phyloP scores from a whole-genome alignment of 2,888 invertebrate genomes.

The Pinctada fucata region DNA sequence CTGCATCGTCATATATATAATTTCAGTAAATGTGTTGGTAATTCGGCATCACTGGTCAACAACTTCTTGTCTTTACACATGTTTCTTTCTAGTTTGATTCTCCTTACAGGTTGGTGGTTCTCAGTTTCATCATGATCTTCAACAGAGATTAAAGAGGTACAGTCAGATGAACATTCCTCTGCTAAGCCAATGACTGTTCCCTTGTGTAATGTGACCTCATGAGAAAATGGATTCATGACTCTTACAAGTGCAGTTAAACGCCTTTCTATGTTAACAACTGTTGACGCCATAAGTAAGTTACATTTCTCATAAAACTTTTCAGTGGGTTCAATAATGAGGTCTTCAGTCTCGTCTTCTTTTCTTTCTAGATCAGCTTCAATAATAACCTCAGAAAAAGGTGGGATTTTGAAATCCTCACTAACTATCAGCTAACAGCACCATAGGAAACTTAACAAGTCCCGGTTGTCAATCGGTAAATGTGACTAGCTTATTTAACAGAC shows the following conservation, averaged over 20 bases:
- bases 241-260: slow-evolving; percentile 36
- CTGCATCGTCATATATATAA: background rate
- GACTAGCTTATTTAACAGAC: too few relatives aligned
- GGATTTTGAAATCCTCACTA: slow-evolving; percentile 32
- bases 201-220: background rate
- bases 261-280: slow-evolving; percentile 36
- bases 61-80: background rate
- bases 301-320: background rate
- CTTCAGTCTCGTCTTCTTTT: background rate
- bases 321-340: background rate
- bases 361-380: slow-evolving; percentile 37
- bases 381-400: slow-evolving; percentile 27
- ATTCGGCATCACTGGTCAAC: background rate
- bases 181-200: background rate
- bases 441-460: too few relatives aligned
- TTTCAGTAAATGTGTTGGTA: background rate
- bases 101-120: background rate
- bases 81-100: background rate
- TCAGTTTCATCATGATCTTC: background rate
- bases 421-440: too few relatives aligned
- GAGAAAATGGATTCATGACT: slow-evolving; percentile 36
- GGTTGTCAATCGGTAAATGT: too few relatives aligned
- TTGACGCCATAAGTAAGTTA: background rate
- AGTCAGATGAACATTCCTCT: background rate
- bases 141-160: background rate